phyloP scores from a whole-genome alignment of 2,888 invertebrate genomes.

The Pocota personata region DNA sequence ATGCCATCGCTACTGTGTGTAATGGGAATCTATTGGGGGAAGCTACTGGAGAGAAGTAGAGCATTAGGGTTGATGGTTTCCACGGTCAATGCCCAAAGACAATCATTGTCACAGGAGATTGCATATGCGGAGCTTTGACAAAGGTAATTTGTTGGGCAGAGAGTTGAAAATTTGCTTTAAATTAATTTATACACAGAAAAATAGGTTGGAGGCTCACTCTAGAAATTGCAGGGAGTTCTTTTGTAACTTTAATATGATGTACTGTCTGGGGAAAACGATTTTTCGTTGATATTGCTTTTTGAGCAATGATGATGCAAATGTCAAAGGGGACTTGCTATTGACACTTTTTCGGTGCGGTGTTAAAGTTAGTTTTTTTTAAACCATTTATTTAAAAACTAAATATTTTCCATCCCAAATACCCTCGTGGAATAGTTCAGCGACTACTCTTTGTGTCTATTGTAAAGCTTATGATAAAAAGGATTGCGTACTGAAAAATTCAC shows the following conservation, averaged over 20 bases:
- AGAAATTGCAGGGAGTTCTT: neutral
- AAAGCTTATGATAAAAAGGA: too few relatives aligned
- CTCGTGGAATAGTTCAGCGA: too few relatives aligned
- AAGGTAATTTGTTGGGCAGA: slow-evolving; percentile 51
- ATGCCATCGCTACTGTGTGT: slow-evolving; percentile 16
- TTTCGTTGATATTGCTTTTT: neutral
- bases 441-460: too few relatives aligned
- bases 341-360: too few relatives aligned
- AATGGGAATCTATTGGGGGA: slow-evolving; percentile 9
- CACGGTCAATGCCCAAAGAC: slow-evolving; percentile 72
- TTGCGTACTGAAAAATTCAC: too few relatives aligned
- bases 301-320: too few relatives aligned
- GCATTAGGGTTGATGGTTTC: slow-evolving; percentile 60
- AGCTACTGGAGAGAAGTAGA: slow-evolving; percentile 20
- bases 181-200: slow-evolving; percentile 18
- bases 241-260: neutral
- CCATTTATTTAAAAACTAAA: too few relatives aligned
- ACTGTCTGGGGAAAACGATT: neutral
- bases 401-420: too few relatives aligned
- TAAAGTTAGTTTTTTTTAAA: too few relatives aligned
- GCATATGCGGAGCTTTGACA: slow-evolving; percentile 46
- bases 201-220: neutral
- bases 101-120: slow-evolving; percentile 47
- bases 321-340: too few relatives aligned
- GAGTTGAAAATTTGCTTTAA: slow-evolving; percentile 25